Evolutionary conservation across 2,888 invertebrate genomes (phyloP).

Genomic region (Pollenia griseotomentosa): DNA sequence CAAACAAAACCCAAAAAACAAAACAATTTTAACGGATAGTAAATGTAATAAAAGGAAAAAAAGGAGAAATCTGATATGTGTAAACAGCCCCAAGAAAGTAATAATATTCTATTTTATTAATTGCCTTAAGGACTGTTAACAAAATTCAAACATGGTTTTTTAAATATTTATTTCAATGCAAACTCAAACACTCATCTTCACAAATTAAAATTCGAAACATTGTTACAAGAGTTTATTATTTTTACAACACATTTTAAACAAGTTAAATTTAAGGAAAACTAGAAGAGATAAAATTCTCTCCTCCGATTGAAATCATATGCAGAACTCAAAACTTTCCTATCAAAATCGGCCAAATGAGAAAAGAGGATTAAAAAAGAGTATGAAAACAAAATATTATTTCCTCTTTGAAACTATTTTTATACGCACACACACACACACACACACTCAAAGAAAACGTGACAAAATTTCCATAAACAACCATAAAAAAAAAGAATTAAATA

Average conservation of each 20-base stretch:
- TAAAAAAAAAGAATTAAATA: slow-evolving; percentile 3
- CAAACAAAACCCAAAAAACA: background rate
- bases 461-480: slow-evolving; percentile 7
- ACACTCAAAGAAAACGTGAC: slow-evolving; percentile 1
- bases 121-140: slow-evolving; percentile 46
- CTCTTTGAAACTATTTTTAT: too few relatives aligned
- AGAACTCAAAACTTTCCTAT: background rate
- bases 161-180: slow-evolving; percentile 1
- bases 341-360: too few relatives aligned
- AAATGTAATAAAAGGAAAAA: slow-evolving; percentile 5
- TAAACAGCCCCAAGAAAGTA: slow-evolving; percentile 28
- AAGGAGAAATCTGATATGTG: slow-evolving; percentile 17
- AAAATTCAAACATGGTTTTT: slow-evolving; percentile 8
- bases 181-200: background rate
- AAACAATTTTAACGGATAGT: slow-evolving; percentile 33
- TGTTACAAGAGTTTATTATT: too few relatives aligned
- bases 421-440: background rate
- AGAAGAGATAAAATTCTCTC: background rate
- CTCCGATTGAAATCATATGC: background rate
- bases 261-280: background rate
- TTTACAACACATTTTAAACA: too few relatives aligned
- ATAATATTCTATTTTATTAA: slow-evolving; percentile 47
- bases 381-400: background rate
- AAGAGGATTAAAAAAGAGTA: background rate
- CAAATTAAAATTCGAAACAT: background rate